Evolutionary conservation across 2,888 invertebrate species (phyloP).

Genomic region (Ecliptopera silaceata): DNA sequence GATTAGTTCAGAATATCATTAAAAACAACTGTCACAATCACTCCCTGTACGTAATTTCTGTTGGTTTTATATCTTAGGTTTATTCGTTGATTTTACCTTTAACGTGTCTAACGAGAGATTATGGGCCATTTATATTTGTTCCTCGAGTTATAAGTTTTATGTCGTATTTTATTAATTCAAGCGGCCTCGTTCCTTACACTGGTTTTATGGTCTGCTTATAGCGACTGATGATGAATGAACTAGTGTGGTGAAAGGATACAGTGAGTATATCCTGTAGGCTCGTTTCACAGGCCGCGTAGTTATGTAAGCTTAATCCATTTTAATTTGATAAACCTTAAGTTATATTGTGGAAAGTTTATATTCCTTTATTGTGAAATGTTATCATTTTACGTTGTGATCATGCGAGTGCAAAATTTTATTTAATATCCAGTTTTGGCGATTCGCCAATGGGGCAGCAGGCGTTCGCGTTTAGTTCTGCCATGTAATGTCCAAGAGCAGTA

Average conservation of each 20-base stretch:
- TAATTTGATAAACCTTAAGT: slow-evolving; percentile 53
- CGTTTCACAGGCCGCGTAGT: slow-evolving; percentile 23
- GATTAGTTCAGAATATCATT: no score
- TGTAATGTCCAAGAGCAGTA: slow-evolving; percentile 82
- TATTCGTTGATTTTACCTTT: slow-evolving; percentile 15
- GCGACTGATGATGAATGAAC: not conserved
- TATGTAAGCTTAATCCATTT: slow-evolving; percentile 33
- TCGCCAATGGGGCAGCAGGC: slow-evolving; percentile 76
- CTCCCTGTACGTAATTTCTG: slow-evolving; percentile 14
- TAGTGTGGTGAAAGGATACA: not conserved
- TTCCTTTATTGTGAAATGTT: slow-evolving; percentile 80
- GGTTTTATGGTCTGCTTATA: not conserved
- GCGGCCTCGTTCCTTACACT: not conserved
- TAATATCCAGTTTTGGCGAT: slow-evolving; percentile 67
- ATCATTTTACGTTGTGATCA: slow-evolving; percentile 82
- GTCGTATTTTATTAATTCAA: slow-evolving; percentile 10
- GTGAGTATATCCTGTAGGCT: not conserved
- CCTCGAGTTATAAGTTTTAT: slow-evolving; percentile 8
- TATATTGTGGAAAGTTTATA: slow-evolving; percentile 57
- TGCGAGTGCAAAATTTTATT: slow-evolving; percentile 79
- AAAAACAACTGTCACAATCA: not conserved
- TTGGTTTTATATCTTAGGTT: slow-evolving; percentile 17
- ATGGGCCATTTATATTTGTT: slow-evolving; percentile 21
- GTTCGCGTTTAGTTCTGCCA: slow-evolving; percentile 68
- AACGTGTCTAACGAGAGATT: slow-evolving; percentile 23